Evolutionary conservation across 2,888 invertebrate species (phyloP), one percentile per base, ranked within the genome.

Genomic region (Aplocera efformata): DNA sequence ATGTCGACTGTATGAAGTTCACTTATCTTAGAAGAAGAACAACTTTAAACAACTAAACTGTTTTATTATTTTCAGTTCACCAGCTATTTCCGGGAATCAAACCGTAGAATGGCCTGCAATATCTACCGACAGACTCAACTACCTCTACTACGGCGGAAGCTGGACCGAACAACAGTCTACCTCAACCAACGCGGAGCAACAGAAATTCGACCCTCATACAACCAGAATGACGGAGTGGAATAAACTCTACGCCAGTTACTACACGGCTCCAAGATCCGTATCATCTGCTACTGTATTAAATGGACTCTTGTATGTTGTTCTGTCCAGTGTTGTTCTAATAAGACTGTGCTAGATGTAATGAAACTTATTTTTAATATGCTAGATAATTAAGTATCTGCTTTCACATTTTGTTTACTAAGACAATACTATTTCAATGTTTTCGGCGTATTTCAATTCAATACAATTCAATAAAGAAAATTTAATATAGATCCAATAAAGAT

Each of bases 161-260:
- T 17, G 13, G 13, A 17, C 13, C 2, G 13, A 17, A 17, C 13
- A 17, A 17, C 13, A 17, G 40, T 44, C 6, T 9, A 27, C 39
- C 1, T 8, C 42, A 0, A 45, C 48, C n/a, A 48, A 42, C 32
- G 27, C 38, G 0, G 69, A 72, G 34, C 48, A 56, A 6, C 7
- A 47, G 1, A 62, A 60, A 26, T 48, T 56, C 4, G 63, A 70
- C 48, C 81, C 81, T 0, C 75, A 79, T 21, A 35, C 56, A 0
- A 48, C 60, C 9, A 56, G 67, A 0, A 75, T 72, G 57, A 42
- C 43, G 0, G 67, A 74, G 50, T 79, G 79, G 79, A 54, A 58
- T 25, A 50, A 49, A 13, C 45, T 76, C 6, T 69, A 74, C 39
- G 11, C 41, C 1, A 51, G 47, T 1, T 65, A 71, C 47, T 76